These are phyloP conservation scores for Glaucopsyche alexis DNA, from an alignment of 2,888 invertebrate species.

Conservation along the genomic window DNA sequence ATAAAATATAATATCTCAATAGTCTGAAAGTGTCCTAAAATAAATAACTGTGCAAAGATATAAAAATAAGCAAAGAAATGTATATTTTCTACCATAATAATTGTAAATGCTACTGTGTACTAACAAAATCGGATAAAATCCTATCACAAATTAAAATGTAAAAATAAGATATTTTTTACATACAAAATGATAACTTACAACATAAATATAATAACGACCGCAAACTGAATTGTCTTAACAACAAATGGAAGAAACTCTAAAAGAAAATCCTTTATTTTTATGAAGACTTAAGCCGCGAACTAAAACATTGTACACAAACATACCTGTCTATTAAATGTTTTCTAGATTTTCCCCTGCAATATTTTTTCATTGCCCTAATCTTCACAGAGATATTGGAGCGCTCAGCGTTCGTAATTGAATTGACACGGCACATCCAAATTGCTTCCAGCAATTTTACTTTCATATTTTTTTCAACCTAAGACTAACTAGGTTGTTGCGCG, in stretches of 20 bases:
- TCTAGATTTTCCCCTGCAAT: conserved; percentile 54
- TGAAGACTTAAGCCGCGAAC: not conserved
- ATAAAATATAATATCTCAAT: too few species aligned
- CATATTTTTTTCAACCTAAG: conserved; percentile 44
- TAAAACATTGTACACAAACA: conserved; percentile 11
- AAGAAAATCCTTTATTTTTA: conserved; percentile 1
- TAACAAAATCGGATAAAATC: not conserved
- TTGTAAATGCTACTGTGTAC: too few species aligned
- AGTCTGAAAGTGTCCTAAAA: too few species aligned
- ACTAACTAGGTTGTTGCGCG: conserved; percentile 41
- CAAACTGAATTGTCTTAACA: not conserved
- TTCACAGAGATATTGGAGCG: conserved; percentile 50
- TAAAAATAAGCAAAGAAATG: too few species aligned
- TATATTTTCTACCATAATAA: too few species aligned
- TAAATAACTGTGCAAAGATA: too few species aligned
- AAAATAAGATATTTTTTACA: not conserved
- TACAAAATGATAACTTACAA: not conserved
- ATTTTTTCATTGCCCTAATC: conserved; percentile 66
- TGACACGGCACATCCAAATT: conserved; percentile 57
- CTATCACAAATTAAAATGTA: not conserved
- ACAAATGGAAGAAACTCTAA: not conserved
- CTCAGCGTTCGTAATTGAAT: conserved; percentile 54
- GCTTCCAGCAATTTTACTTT: conserved; percentile 52
- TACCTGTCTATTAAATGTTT: conserved; percentile 58
- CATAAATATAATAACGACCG: not conserved